phyloP scores from a whole-genome alignment of 2,113 vertebrate species.

The Notothenia coriiceps region DNA sequence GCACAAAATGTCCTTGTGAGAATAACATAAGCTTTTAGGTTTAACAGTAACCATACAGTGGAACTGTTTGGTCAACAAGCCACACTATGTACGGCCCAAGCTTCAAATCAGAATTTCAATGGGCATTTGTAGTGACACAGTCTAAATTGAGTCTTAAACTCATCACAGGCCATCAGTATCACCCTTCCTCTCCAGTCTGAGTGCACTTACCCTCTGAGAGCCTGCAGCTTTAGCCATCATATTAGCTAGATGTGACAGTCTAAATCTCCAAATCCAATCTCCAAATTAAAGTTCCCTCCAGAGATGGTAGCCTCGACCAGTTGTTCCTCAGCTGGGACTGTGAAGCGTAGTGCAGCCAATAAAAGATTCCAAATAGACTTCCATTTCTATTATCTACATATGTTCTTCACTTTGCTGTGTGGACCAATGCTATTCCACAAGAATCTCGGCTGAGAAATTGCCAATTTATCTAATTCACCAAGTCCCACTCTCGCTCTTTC shows the following conservation, averaged over 20 bases:
- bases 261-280: constrained; percentile 44
- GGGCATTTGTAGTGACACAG: neutral
- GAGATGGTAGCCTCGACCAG: neutral
- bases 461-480: constrained; percentile 52
- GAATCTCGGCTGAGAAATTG: constrained; percentile 47
- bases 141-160: constrained; percentile 13
- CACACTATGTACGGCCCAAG: no score
- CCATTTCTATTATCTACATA: constrained; percentile 39
- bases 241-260: constrained; percentile 22
- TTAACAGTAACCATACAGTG: neutral
- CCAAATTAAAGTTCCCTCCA: constrained; percentile 21
- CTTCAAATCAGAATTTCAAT: neutral
- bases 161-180: neutral
- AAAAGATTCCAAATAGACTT: constrained; percentile 29
- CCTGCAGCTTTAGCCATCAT: constrained; percentile 17
- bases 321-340: neutral
- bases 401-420: constrained; percentile 17
- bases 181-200: neutral
- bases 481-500: constrained; percentile 3
- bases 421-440: constrained; percentile 30
- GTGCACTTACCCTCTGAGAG: neutral
- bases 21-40: neutral
- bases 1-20: neutral
- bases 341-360: constrained; percentile 10
- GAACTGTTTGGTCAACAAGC: neutral